Evolutionary conservation across 2,888 invertebrate species (phyloP).

Genomic region (Onthophagus sagittarius): DNA sequence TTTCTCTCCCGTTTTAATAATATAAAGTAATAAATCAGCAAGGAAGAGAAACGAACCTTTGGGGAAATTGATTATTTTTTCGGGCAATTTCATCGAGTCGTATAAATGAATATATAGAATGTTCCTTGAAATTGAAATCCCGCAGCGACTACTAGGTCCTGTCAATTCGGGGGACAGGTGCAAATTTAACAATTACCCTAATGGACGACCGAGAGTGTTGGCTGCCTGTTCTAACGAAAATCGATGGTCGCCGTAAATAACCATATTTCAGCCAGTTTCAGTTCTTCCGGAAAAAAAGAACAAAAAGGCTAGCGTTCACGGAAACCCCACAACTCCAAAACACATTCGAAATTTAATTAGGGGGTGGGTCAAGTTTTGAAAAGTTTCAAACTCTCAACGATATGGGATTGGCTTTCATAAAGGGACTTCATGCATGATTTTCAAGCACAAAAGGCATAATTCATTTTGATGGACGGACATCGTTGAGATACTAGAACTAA

Average conservation of each 20-base stretch:
- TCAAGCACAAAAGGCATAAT: background rate
- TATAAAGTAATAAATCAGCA: no score
- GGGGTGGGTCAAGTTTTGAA: background rate
- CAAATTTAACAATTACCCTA: background rate
- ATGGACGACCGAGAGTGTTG: background rate
- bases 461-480: background rate
- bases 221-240: background rate
- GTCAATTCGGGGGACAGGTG: background rate
- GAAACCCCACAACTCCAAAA: background rate
- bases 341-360: background rate
- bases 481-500: background rate
- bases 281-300: background rate
- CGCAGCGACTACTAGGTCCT: background rate
- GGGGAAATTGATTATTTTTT: no score
- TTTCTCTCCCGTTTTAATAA: no score
- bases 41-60: no score
- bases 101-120: no score
- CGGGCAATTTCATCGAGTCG: no score
- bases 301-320: no score
- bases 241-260: background rate
- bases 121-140: no score
- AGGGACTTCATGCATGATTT: background rate
- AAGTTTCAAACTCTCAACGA: background rate
- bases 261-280: background rate
- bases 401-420: background rate